Base-by-base conservation (phyloP, 2,797 vertebrate species). In the Petrocephalus schoutedeni region DNA sequence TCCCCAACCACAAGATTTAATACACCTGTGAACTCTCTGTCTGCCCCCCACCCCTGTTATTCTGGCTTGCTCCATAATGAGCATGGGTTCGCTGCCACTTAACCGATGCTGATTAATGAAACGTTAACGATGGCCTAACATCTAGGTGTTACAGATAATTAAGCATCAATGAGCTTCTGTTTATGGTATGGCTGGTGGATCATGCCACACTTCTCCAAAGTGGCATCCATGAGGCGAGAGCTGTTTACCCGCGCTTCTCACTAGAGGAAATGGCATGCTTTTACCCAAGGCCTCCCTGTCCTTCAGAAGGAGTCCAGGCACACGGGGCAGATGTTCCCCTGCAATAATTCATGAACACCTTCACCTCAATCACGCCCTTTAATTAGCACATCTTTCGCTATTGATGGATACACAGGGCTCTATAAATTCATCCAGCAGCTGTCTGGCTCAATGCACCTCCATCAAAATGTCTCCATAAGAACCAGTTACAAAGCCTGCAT, bases 341-440 rank as follows among this genome's bases (percentile, higher is more conserved):
- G 90, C 90, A 91, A 93, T 94, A 93, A 94, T 93, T 93, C 90
- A 93, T 92, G 90, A 93, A 92, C 91, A 92, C 90, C 93, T 92
- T 93, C 92, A 92, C 92, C 93, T 93, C 91, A 92, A 93, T 93
- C 91, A 90, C 90, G 89, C 91, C 90, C 89, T 92, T 91, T 93
- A 92, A 92, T 90, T 89, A 93, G 91, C 85, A 87, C 90, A 91
- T 90, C 88, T 90, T 93, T 91, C 89, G 91, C 90, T 41, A 85
- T 88, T 92, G 92, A 91, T 45, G 86, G 88, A 91, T 89, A 91
- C 88, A 89, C 89, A 89, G 89, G 90, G 89, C 87, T 86, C 82
- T 56, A 19, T 88, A 54, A 64, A 85, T 86, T 84, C 89, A 89
- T 89, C 87, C 88, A 89, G 88, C 93, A 92, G 92, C 92, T 92